These are phyloP conservation scores for Drosophila paracracens DNA, from an alignment of 2,888 invertebrate species.

Conservation along the genomic window DNA sequence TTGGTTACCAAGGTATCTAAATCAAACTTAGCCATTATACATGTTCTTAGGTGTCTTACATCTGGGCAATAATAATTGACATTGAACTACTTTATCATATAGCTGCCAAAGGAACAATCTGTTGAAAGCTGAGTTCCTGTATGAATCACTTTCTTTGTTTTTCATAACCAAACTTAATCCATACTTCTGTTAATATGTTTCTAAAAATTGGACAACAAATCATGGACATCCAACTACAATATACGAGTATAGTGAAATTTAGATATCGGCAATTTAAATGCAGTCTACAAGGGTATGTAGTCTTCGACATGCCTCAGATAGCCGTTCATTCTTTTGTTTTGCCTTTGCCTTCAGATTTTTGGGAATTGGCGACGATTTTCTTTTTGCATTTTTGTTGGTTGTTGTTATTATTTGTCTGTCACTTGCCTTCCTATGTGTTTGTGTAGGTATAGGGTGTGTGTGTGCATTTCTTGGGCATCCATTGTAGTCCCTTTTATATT, in stretches of 20 bases:
- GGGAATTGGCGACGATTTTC: slow-evolving; percentile 31
- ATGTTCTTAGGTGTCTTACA: not conserved
- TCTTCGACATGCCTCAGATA: not conserved
- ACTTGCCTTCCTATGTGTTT: slow-evolving; percentile 38
- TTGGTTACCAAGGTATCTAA: not conserved
- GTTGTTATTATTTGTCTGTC: slow-evolving; percentile 43
- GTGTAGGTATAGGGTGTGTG: not conserved
- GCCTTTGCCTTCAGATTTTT: slow-evolving; percentile 35
- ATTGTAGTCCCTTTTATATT: slow-evolving; percentile 40
- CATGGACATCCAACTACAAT: not conserved
- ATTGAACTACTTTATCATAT: not conserved
- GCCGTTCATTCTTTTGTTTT: slow-evolving; percentile 27
- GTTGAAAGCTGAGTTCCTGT: not conserved
- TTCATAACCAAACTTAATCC: not conserved
- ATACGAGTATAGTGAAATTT: not conserved
- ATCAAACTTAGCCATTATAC: not conserved
- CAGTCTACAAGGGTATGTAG: not conserved
- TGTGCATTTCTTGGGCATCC: slow-evolving; percentile 35
- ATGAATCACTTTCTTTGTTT: not conserved
- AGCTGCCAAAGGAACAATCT: not conserved
- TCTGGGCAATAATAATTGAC: not conserved
- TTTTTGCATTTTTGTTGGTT: slow-evolving; percentile 30
- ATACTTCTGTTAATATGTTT: not conserved
- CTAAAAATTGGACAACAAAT: not conserved
- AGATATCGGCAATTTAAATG: not conserved